These are phyloP conservation scores for Conistra vaccinii DNA, from an alignment of 2,888 invertebrate species.

Conservation along the genomic window DNA sequence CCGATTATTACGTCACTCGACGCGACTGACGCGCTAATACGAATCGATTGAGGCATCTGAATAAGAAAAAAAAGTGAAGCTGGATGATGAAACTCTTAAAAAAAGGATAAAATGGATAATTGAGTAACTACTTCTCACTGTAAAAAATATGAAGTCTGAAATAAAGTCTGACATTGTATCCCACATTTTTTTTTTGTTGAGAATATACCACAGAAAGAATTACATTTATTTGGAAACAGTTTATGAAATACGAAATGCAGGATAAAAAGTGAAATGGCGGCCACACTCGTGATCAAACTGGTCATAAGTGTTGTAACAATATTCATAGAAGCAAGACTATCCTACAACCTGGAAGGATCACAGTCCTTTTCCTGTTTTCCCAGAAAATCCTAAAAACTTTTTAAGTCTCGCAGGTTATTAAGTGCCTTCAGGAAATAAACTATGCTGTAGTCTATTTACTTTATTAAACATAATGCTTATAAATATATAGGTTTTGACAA, in stretches of 20 bases:
- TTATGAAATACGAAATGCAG: too few relatives aligned
- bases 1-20: constrained; percentile 78
- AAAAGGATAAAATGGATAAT: background rate
- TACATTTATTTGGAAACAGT: background rate
- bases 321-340: background rate
- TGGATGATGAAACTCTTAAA: background rate
- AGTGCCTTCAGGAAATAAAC: background rate
- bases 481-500: too few relatives aligned
- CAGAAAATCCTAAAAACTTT: background rate
- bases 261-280: background rate
- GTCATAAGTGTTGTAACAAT: background rate
- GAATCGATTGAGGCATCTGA: constrained; percentile 15
- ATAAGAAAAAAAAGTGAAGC: background rate
- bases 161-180: background rate
- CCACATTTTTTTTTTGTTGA: background rate
- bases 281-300: background rate
- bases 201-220: background rate
- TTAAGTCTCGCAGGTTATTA: background rate
- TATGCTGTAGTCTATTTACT: background rate
- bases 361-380: background rate
- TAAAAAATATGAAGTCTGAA: background rate
- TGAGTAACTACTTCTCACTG: too few relatives aligned
- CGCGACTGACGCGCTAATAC: constrained; percentile 46
- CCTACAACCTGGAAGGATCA: background rate
- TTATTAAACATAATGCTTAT: background rate